Percentiles rank a stretch among this genome's conserved stretches.
Evolutionary conservation across 2,113 vertebrate species (phyloP).

Genomic region (Xiphophorus hellerii): DNA sequence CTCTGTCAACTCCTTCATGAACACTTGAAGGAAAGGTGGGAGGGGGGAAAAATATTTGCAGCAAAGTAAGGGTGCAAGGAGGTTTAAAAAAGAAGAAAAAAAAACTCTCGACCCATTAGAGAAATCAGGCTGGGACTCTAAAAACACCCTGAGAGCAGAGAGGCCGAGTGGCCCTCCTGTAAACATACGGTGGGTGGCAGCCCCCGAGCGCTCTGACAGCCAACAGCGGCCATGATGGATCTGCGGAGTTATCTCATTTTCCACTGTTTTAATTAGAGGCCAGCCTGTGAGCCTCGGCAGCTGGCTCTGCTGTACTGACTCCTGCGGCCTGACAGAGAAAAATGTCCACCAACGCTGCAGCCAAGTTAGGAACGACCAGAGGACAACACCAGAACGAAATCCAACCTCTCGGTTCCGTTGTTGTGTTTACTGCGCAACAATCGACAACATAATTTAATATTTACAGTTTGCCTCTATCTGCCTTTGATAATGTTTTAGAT

Average conservation of each 20-base stretch:
- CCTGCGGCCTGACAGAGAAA: slow-evolving; percentile 96
- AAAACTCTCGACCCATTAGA: slow-evolving; percentile 83
- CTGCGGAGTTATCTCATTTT: slow-evolving; percentile 99
- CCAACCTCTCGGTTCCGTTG: slow-evolving; percentile 83
- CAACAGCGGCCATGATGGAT: slow-evolving; percentile 94
- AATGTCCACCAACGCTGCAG: slow-evolving; percentile 84
- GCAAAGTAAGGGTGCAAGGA: slow-evolving; percentile 67
- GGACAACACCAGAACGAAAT: slow-evolving; percentile 48
- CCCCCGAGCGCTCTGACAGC: slow-evolving; percentile 87
- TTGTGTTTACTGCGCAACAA: slow-evolving; percentile 79
- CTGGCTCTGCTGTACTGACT: slow-evolving; percentile 92
- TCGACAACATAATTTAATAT: slow-evolving; percentile 43
- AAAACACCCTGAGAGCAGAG: slow-evolving; percentile 80
- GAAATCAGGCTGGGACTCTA: slow-evolving; percentile 83
- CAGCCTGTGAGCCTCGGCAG: slow-evolving; percentile 92
- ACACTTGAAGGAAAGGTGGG: slow-evolving; percentile 69
- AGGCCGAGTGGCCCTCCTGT: slow-evolving; percentile 85
- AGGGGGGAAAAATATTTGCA: slow-evolving; percentile 39
- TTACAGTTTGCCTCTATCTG: slow-evolving; percentile 1
- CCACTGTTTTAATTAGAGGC: slow-evolving; percentile 99
- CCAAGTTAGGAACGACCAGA: slow-evolving; percentile 85
- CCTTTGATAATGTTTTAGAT: slow-evolving; percentile 41
- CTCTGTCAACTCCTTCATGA: slow-evolving; percentile 76
- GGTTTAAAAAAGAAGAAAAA: slow-evolving; percentile 51
- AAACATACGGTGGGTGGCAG: slow-evolving; percentile 94